A percentile compares a stretch with the other conserved stretches of the same genome.
phyloP scores from a whole-genome alignment of 2,888 invertebrate genomes.

The Mamestra brassicae region DNA sequence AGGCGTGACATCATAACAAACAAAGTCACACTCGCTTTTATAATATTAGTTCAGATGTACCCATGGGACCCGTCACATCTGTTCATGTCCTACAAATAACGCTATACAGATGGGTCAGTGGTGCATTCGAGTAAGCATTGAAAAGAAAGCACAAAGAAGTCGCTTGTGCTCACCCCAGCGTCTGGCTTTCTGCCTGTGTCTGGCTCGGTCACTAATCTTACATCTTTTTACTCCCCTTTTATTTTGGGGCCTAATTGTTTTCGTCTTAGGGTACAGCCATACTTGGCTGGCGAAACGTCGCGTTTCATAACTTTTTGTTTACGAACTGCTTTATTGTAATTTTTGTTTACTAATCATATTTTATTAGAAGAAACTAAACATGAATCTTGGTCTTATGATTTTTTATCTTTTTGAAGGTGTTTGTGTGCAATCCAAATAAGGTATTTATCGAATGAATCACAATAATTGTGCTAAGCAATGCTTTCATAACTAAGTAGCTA shows the following conservation, averaged over 20 bases:
- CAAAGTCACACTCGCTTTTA: too few relatives aligned
- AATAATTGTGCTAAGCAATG: too few relatives aligned
- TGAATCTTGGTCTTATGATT: too few relatives aligned
- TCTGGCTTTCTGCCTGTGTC: slow-evolving; percentile 34
- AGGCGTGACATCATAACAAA: too few relatives aligned
- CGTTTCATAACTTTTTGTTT: neutral
- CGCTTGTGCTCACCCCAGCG: slow-evolving; percentile 34
- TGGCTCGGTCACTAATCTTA: slow-evolving; percentile 46
- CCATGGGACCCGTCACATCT: slow-evolving; percentile 3
- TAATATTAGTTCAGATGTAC: too few relatives aligned
- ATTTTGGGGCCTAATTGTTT: slow-evolving; percentile 51
- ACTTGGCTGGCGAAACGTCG: slow-evolving; percentile 1
- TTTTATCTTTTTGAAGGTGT: neutral
- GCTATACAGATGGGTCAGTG: slow-evolving; percentile 38
- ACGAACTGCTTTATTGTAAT: neutral
- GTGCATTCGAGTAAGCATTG: slow-evolving; percentile 28
- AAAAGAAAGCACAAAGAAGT: slow-evolving; percentile 37
- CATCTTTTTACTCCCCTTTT: slow-evolving; percentile 53
- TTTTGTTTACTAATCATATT: neutral
- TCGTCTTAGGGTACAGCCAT: slow-evolving; percentile 32
- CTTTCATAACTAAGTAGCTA: too few relatives aligned
- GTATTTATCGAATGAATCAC: too few relatives aligned
- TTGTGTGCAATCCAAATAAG: too few relatives aligned
- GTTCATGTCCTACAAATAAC: slow-evolving; percentile 33
- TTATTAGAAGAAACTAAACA: too few relatives aligned